Base-by-base conservation (phyloP, 2,888 invertebrate species). In the Ornithoptera priamus region DNA sequence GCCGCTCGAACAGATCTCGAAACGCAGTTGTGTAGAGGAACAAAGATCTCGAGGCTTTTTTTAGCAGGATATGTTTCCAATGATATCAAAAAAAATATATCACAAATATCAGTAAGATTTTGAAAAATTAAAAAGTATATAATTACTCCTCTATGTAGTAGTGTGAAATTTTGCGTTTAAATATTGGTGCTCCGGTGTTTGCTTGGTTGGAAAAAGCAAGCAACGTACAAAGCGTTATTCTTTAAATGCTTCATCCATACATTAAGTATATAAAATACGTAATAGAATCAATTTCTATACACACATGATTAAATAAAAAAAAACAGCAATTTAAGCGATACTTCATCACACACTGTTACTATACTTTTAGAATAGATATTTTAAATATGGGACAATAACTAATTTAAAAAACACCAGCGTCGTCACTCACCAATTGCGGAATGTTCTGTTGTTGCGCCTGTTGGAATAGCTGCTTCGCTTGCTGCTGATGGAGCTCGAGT, bases 401-500 rank as follows among this genome's bases (percentile, higher is more conserved):
- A n/a, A n/a, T 53, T n/a, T n/a, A 53, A n/a, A n/a, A 50, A 53
- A 0, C 12, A 46, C 15, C 15, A 12, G 15, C 12, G 2, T 58
- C 12, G 3, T 17, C 46, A 67, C 93, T 93, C 78, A 94, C 94
- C 83, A 93, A 79, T 78, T 92, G 93, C 87, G 93, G 93, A 89
- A 92, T 91, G 90, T 93, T 93, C 67, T 85, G 87, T 82, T 86
- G 74, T n/a, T 77, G 78, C 46, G 78, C 77, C 66, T 78, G 78
- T 71, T 90, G 89, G 71, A 82, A 81, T 66, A 81, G 80, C 71
- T 92, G 85, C 76, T 93, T 93, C 72, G 93, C 89, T 72, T 92
- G 91, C 70, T 94, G 93, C 75, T 94, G 93, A 64, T 94, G 93
- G 24, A 90, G 88, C 73, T 78, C 85, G 73, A 76, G 85, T 75